Conservation (phyloP, 2,113 vertebrate species). For the Lophura nycthemera region DNA sequence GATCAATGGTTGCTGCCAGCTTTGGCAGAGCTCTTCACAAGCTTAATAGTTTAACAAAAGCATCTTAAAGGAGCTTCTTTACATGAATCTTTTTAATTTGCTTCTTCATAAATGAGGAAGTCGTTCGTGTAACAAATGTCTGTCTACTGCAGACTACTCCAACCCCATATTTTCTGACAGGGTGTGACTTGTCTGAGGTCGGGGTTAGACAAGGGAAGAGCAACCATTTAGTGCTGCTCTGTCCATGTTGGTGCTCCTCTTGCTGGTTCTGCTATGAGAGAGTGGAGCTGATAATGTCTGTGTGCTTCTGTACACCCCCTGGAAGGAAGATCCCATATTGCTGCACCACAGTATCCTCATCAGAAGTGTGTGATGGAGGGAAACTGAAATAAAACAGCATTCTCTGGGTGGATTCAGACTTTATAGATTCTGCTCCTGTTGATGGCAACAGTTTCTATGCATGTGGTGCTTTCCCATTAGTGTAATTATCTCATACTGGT, state of each 20-base stretch:
- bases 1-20: conserved; percentile 10
- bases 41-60: conserved; percentile 14
- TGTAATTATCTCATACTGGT: not conserved
- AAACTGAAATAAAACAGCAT: not conserved
- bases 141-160: not conserved
- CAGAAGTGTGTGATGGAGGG: not conserved
- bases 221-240: not conserved
- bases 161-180: not conserved
- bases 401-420: not conserved
- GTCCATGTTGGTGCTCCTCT: not conserved
- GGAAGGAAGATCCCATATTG: not conserved
- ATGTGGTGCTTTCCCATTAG: not conserved
- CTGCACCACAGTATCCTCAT: not conserved
- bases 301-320: not conserved
- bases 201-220: not conserved
- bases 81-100: not conserved
- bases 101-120: not conserved
- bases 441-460: not conserved
- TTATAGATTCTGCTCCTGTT: not conserved
- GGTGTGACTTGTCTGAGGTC: not conserved
- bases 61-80: not conserved
- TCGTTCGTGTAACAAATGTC: not conserved
- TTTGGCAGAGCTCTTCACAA: conserved; percentile 15
- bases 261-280: not conserved
- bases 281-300: not conserved